Conservation (phyloP, 1,140 invertebrate species). For the Heliconius hermathena region DNA sequence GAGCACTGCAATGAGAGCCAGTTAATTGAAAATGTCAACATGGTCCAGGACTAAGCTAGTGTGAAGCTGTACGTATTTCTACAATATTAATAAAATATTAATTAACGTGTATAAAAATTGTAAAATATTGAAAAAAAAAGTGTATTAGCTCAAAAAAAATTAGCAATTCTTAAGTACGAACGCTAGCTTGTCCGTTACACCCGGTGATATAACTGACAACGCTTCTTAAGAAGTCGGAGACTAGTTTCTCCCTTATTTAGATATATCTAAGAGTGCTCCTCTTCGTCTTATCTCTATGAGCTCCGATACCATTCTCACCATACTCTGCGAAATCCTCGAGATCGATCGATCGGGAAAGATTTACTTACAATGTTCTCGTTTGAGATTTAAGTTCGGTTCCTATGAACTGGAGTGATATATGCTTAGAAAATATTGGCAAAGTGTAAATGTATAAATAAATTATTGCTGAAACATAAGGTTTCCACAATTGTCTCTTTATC, state of each 20-base stretch:
- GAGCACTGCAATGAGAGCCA: background rate
- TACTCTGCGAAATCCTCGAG: conserved; percentile 25
- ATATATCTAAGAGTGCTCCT: background rate
- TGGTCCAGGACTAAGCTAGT: background rate
- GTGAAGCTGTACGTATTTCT: background rate
- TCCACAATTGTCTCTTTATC: conserved; percentile 58
- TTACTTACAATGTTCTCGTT: conserved; percentile 20
- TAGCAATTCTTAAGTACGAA: background rate
- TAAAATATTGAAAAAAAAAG: conserved; percentile 3
- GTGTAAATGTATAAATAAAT: conserved; percentile 76
- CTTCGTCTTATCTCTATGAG: conserved; percentile 19
- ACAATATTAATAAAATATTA: background rate
- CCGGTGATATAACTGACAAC: background rate
- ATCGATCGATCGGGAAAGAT: conserved; percentile 39
- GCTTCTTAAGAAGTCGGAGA: background rate
- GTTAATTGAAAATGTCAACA: background rate
- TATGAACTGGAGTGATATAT: conserved; percentile 60
- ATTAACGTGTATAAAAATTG: conserved; percentile 11
- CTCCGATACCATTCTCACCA: conserved; percentile 18
- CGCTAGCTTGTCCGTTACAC: background rate
- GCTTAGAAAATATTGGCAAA: conserved; percentile 66
- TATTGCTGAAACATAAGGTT: conserved; percentile 61
- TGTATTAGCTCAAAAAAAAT: conserved; percentile 1
- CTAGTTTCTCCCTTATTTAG: background rate
- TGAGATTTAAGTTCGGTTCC: conserved; percentile 52